A percentile compares a stretch with the other conserved stretches of the same genome.
These are phyloP conservation scores for Eristalis pertinax DNA, from an alignment of 2,888 invertebrate species.

Conservation along the genomic window DNA sequence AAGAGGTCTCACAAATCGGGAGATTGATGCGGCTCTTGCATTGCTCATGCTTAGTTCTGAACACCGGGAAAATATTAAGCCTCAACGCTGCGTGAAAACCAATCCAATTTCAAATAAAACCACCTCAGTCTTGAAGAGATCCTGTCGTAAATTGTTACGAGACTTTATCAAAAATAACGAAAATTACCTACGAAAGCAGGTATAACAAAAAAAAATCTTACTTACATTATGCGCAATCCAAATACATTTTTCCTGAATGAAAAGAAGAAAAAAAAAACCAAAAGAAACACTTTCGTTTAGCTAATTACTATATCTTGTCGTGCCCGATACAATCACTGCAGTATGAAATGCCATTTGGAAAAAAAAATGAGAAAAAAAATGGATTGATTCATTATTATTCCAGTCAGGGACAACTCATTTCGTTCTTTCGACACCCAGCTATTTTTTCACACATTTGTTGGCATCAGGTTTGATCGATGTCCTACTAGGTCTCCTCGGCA, in stretches of 20 bases:
- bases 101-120: not conserved
- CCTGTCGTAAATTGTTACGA: conserved; percentile 76
- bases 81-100: conserved; percentile 44
- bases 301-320: not conserved
- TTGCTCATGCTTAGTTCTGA: conserved; percentile 75
- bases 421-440: not conserved
- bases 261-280: not conserved
- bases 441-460: not conserved
- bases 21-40: conserved; percentile 75
- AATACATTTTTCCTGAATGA: not conserved
- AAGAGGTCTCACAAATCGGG: conserved; percentile 25
- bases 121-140: conserved; percentile 68
- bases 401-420: conserved; percentile 6
- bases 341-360: not conserved
- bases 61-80: conserved; percentile 73
- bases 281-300: not conserved
- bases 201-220: not conserved
- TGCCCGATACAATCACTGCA: not conserved
- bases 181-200: not conserved
- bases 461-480: conserved; percentile 11
- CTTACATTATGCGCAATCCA: not conserved
- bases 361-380: not conserved
- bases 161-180: conserved; percentile 72
- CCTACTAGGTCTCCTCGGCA: not conserved
- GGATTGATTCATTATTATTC: conserved; percentile 11